Conservation (phyloP, 1,140 invertebrate genomes). For the Mylabris phalerata region DNA sequence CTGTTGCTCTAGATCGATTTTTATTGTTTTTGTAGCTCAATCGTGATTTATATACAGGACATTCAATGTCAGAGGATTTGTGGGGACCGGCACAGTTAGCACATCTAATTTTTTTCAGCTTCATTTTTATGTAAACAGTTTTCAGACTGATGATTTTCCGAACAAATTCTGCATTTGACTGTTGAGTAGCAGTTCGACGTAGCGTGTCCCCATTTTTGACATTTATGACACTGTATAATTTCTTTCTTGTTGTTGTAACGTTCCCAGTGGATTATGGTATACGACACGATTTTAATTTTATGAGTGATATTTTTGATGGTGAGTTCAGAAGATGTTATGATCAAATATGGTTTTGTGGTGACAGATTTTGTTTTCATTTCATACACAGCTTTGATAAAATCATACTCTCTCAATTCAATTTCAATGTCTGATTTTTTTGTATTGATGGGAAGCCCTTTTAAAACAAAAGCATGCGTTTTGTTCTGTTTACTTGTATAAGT, state of each 20-base stretch:
- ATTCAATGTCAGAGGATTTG: constrained; percentile 15
- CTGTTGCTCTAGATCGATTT: too few relatives aligned
- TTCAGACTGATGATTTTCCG: constrained; percentile 30
- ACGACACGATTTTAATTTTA: not conserved
- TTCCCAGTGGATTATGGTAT: constrained; percentile 21
- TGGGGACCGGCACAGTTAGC: constrained; percentile 33
- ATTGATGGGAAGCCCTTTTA: too few relatives aligned
- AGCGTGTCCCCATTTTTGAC: constrained; percentile 38
- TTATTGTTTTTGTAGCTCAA: not conserved
- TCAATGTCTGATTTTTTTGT: too few relatives aligned
- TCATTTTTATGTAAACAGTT: constrained; percentile 26
- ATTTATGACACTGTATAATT: constrained; percentile 33
- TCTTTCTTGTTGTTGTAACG: constrained; percentile 21
- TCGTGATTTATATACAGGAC: not conserved
- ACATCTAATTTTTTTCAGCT: constrained; percentile 22
- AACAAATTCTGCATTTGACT: constrained; percentile 37
- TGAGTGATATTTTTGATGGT: not conserved
- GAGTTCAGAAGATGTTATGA: not conserved
- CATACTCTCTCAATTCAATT: too few relatives aligned
- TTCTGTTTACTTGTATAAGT: not conserved
- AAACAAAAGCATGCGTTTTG: too few relatives aligned
- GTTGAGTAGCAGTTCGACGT: constrained; percentile 28
- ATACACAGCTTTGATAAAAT: too few relatives aligned
- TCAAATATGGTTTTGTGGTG: not conserved
- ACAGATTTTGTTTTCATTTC: not conserved